phyloP scores from a whole-genome alignment of 2,113 vertebrate genomes.

The Egretta garzetta region DNA sequence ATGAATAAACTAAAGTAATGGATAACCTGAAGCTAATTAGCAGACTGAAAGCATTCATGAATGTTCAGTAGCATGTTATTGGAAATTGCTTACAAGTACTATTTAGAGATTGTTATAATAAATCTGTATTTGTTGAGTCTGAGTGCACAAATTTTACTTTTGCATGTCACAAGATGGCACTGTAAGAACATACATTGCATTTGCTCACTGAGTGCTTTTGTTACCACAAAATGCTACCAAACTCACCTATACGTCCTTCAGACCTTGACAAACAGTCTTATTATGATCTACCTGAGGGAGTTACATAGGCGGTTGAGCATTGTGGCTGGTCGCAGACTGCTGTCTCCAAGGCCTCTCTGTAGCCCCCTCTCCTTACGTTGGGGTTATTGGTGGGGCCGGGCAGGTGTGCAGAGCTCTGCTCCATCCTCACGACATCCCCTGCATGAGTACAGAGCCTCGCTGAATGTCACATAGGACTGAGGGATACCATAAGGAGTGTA shows the following conservation, averaged over 20 bases:
- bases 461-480: rapidly evolving
- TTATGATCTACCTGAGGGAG: neutral
- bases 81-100: neutral
- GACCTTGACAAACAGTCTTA: neutral
- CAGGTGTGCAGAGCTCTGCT: neutral
- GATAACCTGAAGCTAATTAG: neutral
- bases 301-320: rapidly evolving
- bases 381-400: neutral
- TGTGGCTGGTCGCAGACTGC: neutral
- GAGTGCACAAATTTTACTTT: neutral
- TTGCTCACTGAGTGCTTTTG: neutral
- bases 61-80: neutral
- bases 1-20: neutral
- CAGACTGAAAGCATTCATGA: neutral
- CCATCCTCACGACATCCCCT: neutral
- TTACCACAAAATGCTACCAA: neutral
- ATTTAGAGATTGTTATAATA: neutral
- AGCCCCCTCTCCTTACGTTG: rapidly evolving
- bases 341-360: neutral
- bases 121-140: neutral
- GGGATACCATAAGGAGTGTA: rapidly evolving
- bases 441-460: neutral
- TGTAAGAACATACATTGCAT: neutral
- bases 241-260: rapidly evolving
- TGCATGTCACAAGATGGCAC: slow-evolving; percentile 49